phyloP scores from a whole-genome alignment of 2,113 vertebrate species.

The Clinocottus analis region DNA sequence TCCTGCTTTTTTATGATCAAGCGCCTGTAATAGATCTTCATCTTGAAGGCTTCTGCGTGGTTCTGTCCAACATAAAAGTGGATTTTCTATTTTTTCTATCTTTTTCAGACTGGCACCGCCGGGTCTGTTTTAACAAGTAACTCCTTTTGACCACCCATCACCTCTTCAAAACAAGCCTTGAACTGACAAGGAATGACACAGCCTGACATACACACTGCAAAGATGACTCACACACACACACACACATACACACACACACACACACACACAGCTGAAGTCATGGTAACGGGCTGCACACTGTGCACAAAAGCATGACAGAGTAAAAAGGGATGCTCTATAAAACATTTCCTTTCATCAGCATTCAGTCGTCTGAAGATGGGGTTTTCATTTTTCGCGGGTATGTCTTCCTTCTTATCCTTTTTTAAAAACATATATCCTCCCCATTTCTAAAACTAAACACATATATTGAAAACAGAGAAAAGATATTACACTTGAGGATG shows the following conservation, averaged over 20 bases:
- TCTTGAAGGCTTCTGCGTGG: background rate
- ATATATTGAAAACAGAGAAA: background rate
- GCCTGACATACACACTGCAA: conserved; percentile 46
- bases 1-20: background rate
- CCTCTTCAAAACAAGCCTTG: conserved; percentile 29
- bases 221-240: conserved; percentile 54
- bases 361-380: conserved; percentile 19
- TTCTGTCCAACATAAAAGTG: background rate
- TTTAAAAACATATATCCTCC: background rate
- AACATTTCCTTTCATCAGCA: conserved; percentile 33
- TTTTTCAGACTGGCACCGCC: background rate
- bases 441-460: conserved; percentile 8
- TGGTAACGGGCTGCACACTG: conserved; percentile 35
- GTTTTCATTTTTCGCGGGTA: conserved; percentile 29
- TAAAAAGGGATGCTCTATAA: conserved; percentile 12
- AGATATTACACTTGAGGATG: background rate
- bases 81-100: background rate
- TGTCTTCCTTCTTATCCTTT: background rate
- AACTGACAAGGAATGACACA: conserved; percentile 36
- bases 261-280: conserved; percentile 25
- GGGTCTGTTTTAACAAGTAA: conserved; percentile 24
- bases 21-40: conserved; percentile 6
- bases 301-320: conserved; percentile 42
- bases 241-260: no score
- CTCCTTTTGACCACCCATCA: conserved; percentile 31